Evolutionary conservation across 2,113 vertebrate species (phyloP).

Genomic region (Sander lucioperca): DNA sequence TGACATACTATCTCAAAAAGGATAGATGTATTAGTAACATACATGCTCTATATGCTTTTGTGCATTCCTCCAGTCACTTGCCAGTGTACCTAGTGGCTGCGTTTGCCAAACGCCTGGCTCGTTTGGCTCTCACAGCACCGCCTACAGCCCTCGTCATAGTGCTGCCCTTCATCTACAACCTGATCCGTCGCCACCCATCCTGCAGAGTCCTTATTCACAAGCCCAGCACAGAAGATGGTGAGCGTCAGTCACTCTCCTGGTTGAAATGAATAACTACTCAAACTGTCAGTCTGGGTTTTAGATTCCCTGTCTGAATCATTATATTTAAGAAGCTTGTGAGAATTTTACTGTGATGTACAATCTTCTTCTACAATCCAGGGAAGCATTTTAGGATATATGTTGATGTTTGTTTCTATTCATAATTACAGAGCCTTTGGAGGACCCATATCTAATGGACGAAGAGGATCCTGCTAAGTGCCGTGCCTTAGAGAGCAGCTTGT

Average conservation of each 20-base stretch:
- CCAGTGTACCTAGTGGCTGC: slow-evolving; percentile 94
- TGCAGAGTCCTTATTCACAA: slow-evolving; percentile 91
- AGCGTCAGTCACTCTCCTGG: background rate
- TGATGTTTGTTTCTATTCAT: background rate
- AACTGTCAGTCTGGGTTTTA: background rate
- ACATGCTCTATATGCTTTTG: slow-evolving; percentile 7
- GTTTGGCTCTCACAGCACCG: slow-evolving; percentile 91
- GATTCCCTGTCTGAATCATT: background rate
- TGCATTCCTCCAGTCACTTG: slow-evolving; percentile 86
- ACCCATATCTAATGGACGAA: slow-evolving; percentile 90
- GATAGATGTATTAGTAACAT: background rate
- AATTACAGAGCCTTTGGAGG: slow-evolving; percentile 84
- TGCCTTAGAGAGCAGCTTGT: slow-evolving; percentile 95
- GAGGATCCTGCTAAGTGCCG: slow-evolving; percentile 88
- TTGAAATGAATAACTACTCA: background rate
- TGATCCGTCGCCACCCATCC: slow-evolving; percentile 92
- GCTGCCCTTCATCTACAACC: slow-evolving; percentile 94
- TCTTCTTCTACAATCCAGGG: background rate
- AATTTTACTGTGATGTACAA: background rate
- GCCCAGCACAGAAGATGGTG: slow-evolving; percentile 80
- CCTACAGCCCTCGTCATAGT: slow-evolving; percentile 90
- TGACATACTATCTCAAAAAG: background rate
- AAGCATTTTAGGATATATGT: background rate
- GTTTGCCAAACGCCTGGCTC: slow-evolving; percentile 92
- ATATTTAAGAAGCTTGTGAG: background rate